These are phyloP conservation scores for Pseudochirops corinnae DNA, from an alignment of 2,797 vertebrate species.

Conservation along the genomic window DNA sequence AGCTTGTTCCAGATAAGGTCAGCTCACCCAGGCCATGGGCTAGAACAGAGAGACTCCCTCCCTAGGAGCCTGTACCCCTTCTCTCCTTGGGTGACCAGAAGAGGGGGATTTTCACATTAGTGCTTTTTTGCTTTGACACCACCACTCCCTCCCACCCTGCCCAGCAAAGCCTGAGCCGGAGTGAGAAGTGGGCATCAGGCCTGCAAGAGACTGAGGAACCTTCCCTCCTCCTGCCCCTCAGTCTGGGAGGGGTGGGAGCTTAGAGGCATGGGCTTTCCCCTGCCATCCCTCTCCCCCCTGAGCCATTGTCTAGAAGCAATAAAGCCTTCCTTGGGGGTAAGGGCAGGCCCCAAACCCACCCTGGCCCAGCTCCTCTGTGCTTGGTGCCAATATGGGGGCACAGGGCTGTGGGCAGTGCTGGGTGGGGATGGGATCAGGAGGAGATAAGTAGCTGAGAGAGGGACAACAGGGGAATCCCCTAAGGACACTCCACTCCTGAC, in stretches of 20 bases:
- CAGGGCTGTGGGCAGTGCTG: background rate
- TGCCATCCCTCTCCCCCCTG: background rate
- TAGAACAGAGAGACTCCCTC: fast-evolving
- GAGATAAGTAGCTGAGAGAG: background rate
- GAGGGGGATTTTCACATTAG: background rate
- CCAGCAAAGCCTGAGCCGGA: conserved; percentile 45
- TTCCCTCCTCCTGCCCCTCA: background rate
- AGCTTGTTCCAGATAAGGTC: background rate
- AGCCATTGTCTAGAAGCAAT: conserved; percentile 81
- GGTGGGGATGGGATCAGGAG: background rate
- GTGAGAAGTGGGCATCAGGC: conserved; percentile 16
- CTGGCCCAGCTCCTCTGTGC: conserved; percentile 11
- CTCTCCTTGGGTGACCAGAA: background rate
- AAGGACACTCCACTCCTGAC: background rate
- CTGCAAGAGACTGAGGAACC: background rate
- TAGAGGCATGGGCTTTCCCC: conserved; percentile 30
- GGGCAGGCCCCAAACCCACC: conserved; percentile 12
- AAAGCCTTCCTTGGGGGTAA: conserved; percentile 66
- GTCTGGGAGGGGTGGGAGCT: conserved; percentile 23
- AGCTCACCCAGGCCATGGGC: background rate
- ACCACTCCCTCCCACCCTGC: background rate
- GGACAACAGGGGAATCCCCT: background rate
- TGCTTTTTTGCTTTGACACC: background rate
- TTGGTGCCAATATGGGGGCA: background rate
- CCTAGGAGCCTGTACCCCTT: background rate